These are phyloP conservation scores for Tachuris rubrigastra DNA, from an alignment of 2,113 vertebrate species.

Conservation along the genomic window DNA sequence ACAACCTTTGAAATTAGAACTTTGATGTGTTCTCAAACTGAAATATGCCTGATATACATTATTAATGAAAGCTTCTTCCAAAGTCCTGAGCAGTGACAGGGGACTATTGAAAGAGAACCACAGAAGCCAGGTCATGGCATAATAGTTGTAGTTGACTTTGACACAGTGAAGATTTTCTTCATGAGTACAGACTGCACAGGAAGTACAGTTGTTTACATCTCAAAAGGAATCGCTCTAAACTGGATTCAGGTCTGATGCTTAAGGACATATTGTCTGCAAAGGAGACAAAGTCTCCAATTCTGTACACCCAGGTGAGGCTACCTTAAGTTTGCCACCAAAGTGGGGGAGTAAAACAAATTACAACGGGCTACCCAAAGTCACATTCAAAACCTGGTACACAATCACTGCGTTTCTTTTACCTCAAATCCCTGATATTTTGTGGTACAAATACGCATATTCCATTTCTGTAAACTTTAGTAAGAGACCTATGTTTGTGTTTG, in stretches of 20 bases:
- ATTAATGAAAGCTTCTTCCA: neutral
- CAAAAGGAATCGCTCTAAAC: neutral
- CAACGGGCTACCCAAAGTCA: neutral
- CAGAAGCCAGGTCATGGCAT: neutral
- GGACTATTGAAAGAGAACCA: neutral
- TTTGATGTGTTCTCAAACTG: neutral
- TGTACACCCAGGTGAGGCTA: neutral
- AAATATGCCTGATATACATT: neutral
- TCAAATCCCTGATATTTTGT: neutral
- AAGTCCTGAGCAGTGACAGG: neutral
- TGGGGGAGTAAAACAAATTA: neutral
- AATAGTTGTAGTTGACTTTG: neutral
- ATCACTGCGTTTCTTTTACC: neutral
- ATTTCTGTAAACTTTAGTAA: neutral
- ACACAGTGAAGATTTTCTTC: neutral
- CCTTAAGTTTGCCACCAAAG: neutral
- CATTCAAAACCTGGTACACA: neutral
- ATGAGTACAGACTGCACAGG: neutral
- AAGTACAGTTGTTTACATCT: neutral
- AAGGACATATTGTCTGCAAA: neutral
- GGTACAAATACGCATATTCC: neutral
- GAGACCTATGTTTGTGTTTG: neutral
- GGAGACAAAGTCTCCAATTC: neutral
- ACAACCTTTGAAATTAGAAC: neutral
- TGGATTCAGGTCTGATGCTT: neutral